These are phyloP conservation scores for Phyllotis vaccarum DNA, from an alignment of 2,797 vertebrate genomes.

Conservation along the genomic window DNA sequence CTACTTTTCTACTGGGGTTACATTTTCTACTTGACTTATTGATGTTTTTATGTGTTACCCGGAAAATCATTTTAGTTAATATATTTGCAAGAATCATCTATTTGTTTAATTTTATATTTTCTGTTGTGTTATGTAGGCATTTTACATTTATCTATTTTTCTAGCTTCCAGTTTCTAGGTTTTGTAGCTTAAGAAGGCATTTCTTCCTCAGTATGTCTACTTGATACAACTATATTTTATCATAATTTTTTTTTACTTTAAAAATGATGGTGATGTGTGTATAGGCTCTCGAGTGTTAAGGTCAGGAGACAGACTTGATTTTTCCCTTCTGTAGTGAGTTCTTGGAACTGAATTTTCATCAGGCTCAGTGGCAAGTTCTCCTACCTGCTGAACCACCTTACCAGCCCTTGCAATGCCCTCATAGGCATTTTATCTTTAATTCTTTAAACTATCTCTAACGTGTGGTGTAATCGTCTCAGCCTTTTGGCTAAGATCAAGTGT, in stretches of 20 bases:
- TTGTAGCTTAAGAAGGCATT: background rate
- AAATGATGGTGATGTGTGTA: background rate
- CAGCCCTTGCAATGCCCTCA: background rate
- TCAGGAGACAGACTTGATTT: background rate
- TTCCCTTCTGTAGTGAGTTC: background rate
- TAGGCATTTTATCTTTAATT: constrained; percentile 23
- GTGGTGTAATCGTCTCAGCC: background rate
- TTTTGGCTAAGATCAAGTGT: background rate
- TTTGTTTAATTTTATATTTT: constrained; percentile 24
- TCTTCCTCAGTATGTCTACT: background rate
- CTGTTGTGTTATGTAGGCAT: background rate
- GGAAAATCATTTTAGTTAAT: constrained; percentile 2
- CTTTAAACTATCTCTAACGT: background rate
- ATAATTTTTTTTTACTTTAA: background rate
- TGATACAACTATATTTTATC: constrained; percentile 5
- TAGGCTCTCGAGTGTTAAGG: no score
- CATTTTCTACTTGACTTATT: constrained; percentile 22
- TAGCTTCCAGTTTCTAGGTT: background rate
- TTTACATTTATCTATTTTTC: constrained; percentile 9
- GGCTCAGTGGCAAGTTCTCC: background rate
- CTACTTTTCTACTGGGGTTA: constrained; percentile 6
- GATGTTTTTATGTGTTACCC: background rate
- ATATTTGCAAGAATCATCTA: background rate
- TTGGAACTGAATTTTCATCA: background rate
- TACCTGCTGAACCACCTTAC: background rate